Conservation (phyloP, 1,140 invertebrate genomes). For the Drosophila mayri region DNA sequence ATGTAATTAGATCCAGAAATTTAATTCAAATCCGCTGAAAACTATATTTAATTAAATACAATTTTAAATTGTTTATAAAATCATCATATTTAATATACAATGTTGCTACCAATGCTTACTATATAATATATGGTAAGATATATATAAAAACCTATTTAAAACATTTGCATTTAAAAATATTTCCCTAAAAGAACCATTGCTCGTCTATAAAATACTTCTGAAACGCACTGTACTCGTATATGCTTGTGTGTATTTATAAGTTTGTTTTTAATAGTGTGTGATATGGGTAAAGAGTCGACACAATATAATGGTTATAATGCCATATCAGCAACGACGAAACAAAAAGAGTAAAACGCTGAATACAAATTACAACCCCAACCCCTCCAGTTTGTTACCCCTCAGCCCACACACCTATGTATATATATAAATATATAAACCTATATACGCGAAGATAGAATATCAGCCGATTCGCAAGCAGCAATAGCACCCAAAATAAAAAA, state of each 20-base stretch:
- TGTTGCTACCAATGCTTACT: background rate
- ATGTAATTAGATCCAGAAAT: background rate
- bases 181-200: background rate
- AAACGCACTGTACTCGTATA: slow-evolving; percentile 33
- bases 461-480: slow-evolving; percentile 65
- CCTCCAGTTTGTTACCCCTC: slow-evolving; percentile 32
- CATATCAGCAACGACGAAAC: slow-evolving; percentile 65
- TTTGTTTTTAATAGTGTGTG: slow-evolving; percentile 39
- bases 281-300: slow-evolving; percentile 46
- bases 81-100: background rate
- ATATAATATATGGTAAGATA: background rate
- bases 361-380: slow-evolving; percentile 72
- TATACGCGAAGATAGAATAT: slow-evolving; percentile 67
- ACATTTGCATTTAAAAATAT: background rate
- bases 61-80: background rate
- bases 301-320: slow-evolving; percentile 77
- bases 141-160: background rate
- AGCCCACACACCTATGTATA: slow-evolving; percentile 15
- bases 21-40: background rate
- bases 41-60: background rate
- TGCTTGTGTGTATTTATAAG: slow-evolving; percentile 40
- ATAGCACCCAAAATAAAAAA: slow-evolving; percentile 51
- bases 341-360: slow-evolving; percentile 66
- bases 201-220: background rate
- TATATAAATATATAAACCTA: slow-evolving; percentile 14